phyloP scores from a whole-genome alignment of 2,113 vertebrate genomes.

The Falcunculus frontatus region DNA sequence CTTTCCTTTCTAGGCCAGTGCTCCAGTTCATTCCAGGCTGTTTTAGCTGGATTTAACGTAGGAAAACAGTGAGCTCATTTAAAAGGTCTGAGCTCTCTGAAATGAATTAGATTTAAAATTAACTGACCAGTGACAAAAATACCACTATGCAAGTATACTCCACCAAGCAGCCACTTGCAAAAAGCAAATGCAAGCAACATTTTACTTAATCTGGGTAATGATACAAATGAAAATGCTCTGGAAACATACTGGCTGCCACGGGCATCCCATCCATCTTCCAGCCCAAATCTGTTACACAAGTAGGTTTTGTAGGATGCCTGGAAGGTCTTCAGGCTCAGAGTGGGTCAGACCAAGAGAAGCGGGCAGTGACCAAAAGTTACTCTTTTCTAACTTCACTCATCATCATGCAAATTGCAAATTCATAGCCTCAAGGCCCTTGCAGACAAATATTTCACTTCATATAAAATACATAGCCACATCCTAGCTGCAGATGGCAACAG shows the following conservation, averaged over 20 bases:
- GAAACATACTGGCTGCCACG: neutral
- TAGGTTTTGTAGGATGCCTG: neutral
- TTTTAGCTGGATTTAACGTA: neutral
- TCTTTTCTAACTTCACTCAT: neutral
- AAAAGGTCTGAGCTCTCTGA: neutral
- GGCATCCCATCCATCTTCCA: neutral
- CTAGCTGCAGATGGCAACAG: neutral
- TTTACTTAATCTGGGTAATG: neutral
- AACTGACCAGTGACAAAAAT: neutral
- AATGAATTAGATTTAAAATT: neutral
- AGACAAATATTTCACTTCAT: neutral
- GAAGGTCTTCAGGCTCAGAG: neutral
- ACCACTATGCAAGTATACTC: neutral
- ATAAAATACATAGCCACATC: neutral
- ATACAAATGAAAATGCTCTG: neutral
- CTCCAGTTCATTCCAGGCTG: neutral
- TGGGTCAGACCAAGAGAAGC: neutral
- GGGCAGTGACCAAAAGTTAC: neutral
- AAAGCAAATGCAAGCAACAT: neutral
- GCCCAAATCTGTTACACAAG: neutral
- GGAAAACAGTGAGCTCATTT: neutral
- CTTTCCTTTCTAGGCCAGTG: slow-evolving; percentile 31
- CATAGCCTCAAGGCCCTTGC: neutral
- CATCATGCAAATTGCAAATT: neutral
- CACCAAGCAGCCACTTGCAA: neutral